Evolutionary conservation across 2,797 vertebrate genomes (phyloP).

Genomic region (Chiloscyllium punctatum): DNA sequence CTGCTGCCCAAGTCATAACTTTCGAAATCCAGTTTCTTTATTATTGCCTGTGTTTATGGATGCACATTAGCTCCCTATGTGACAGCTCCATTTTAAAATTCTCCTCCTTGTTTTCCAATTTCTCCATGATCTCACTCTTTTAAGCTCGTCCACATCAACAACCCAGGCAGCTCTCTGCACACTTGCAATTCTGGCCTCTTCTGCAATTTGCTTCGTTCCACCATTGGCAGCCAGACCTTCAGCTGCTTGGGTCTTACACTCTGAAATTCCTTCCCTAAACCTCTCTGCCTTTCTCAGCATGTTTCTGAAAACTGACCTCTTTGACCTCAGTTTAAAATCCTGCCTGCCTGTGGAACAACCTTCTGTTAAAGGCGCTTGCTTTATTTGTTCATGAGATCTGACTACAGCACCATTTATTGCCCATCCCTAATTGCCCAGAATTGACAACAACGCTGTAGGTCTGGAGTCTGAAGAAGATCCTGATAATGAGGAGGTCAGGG

Average conservation of each 20-base stretch:
- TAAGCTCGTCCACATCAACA: not conserved
- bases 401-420: too few relatives aligned
- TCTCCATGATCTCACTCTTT: not conserved
- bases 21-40: not conserved
- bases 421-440: too few relatives aligned
- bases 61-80: not conserved
- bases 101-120: not conserved
- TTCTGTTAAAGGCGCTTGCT: not conserved
- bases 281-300: not conserved
- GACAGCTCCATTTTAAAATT: not conserved
- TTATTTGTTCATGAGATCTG: too few relatives aligned
- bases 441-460: too few relatives aligned
- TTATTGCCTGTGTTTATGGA: not conserved
- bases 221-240: not conserved
- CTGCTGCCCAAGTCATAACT: not conserved
- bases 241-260: not conserved
- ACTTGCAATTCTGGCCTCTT: not conserved
- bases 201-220: not conserved
- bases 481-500: too few relatives aligned
- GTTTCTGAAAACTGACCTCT: not conserved
- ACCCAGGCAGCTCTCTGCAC: not conserved
- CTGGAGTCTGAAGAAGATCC: too few relatives aligned
- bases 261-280: not conserved
- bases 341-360: not conserved
- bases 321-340: not conserved